Percentiles rank a stretch among this genome's conserved stretches.
phyloP scores from a whole-genome alignment of 2,797 vertebrate species.

The Choloepus didactylus region DNA sequence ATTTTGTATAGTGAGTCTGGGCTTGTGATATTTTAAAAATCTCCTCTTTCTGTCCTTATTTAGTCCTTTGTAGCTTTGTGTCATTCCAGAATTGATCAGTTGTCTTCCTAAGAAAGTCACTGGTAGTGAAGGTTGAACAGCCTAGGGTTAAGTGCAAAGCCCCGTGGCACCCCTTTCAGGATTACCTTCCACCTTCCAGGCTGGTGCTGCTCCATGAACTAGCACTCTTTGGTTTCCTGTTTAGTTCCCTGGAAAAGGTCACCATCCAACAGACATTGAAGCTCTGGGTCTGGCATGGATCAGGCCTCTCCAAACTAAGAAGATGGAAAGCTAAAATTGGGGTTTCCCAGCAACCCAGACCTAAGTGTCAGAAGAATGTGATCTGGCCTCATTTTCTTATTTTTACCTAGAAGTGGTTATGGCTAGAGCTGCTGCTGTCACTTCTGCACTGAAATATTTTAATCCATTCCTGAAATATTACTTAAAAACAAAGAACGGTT shows the following conservation, averaged over 20 bases:
- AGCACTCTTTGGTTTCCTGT: neutral
- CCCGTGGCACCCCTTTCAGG: neutral
- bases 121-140: neutral
- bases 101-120: neutral
- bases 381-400: neutral
- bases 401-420: neutral
- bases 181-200: neutral
- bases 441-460: neutral
- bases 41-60: neutral
- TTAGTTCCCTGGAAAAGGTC: neutral
- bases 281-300: neutral
- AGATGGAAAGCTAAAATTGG: neutral
- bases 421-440: neutral
- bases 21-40: neutral
- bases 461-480: neutral
- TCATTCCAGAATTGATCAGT: neutral
- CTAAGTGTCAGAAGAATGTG: neutral
- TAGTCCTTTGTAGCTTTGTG: neutral
- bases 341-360: neutral
- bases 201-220: neutral
- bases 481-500: neutral
- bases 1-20: neutral
- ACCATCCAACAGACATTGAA: neutral
- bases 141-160: neutral
- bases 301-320: neutral